Evolutionary conservation across 1,140 invertebrate genomes (phyloP).

Genomic region (Drosophila albomicans): DNA sequence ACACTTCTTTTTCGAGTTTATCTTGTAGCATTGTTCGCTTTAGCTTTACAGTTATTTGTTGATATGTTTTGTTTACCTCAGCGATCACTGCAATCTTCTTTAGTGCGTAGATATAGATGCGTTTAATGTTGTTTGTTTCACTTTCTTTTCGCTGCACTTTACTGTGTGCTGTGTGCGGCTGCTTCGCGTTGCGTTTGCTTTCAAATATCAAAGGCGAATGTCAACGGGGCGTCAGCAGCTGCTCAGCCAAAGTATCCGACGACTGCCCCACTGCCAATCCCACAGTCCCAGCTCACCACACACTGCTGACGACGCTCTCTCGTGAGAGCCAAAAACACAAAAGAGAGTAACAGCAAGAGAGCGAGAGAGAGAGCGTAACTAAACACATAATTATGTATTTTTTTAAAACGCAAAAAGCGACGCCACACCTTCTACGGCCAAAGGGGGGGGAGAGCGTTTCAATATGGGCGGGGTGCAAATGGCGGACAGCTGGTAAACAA

Average conservation of each 20-base stretch:
- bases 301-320: neutral
- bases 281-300: constrained; percentile 1
- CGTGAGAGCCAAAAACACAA: neutral
- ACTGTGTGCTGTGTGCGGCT: constrained; percentile 17
- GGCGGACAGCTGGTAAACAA: constrained; percentile 45
- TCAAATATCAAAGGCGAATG: constrained; percentile 80
- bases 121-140: constrained; percentile 54
- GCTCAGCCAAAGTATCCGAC: constrained; percentile 58
- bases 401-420: constrained; percentile 79
- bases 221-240: constrained; percentile 56
- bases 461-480: neutral
- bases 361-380: constrained; percentile 61
- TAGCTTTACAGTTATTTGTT: constrained; percentile 25
- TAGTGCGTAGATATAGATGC: neutral
- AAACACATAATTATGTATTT: constrained; percentile 82
- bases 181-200: constrained; percentile 67
- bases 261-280: constrained; percentile 11
- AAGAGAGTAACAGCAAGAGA: constrained; percentile 1
- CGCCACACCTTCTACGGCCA: constrained; percentile 19
- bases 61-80: constrained; percentile 51
- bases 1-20: constrained; percentile 32
- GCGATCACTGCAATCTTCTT: constrained; percentile 21
- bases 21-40: constrained; percentile 20
- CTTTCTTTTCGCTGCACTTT: constrained; percentile 69
- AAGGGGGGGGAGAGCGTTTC: neutral